Evolutionary conservation across 2,113 vertebrate species (phyloP).

Genomic region (Takifugu bimaculatus): DNA sequence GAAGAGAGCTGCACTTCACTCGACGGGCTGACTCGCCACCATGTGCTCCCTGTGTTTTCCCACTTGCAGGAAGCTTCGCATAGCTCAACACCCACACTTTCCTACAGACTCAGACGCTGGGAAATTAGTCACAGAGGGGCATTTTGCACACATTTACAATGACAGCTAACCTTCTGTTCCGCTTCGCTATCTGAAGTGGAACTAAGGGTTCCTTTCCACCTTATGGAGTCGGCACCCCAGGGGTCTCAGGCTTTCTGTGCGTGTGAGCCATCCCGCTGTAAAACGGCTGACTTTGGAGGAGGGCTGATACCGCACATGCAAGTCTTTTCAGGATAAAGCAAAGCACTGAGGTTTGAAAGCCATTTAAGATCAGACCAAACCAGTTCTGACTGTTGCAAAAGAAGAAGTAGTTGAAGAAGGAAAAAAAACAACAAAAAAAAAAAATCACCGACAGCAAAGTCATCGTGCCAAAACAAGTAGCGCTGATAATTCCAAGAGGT

Average conservation of each 20-base stretch:
- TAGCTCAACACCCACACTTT: slow-evolving; percentile 64
- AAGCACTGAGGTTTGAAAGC: slow-evolving; percentile 29
- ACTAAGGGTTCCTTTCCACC: slow-evolving; percentile 13
- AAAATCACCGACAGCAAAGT: slow-evolving; percentile 69
- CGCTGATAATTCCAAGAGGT: slow-evolving; percentile 73
- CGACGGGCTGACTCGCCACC: slow-evolving; percentile 26
- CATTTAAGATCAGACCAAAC: slow-evolving; percentile 66
- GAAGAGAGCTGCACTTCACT: slow-evolving; percentile 8
- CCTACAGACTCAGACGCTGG: slow-evolving; percentile 45
- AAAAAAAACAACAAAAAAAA: slow-evolving; percentile 23
- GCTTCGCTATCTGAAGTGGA: slow-evolving; percentile 16
- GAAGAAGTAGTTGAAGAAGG: slow-evolving; percentile 1
- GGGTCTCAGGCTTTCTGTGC: slow-evolving; percentile 1
- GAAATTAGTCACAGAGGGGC: slow-evolving; percentile 47
- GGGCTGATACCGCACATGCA: slow-evolving; percentile 11
- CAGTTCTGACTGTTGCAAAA: slow-evolving; percentile 56
- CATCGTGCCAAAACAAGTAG: slow-evolving; percentile 80
- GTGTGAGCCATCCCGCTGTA: not conserved
- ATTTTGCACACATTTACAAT: slow-evolving; percentile 37
- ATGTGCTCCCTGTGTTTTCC: slow-evolving; percentile 52
- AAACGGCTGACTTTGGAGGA: slow-evolving; percentile 4
- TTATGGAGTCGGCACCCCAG: not conserved
- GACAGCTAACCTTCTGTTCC: slow-evolving; percentile 29
- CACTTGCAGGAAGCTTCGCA: slow-evolving; percentile 54
- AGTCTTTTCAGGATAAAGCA: slow-evolving; percentile 21